A percentile compares a stretch with the other conserved stretches of the same genome.
Conservation (phyloP, 2,888 invertebrate genomes). For the Mayetiola destructor region DNA sequence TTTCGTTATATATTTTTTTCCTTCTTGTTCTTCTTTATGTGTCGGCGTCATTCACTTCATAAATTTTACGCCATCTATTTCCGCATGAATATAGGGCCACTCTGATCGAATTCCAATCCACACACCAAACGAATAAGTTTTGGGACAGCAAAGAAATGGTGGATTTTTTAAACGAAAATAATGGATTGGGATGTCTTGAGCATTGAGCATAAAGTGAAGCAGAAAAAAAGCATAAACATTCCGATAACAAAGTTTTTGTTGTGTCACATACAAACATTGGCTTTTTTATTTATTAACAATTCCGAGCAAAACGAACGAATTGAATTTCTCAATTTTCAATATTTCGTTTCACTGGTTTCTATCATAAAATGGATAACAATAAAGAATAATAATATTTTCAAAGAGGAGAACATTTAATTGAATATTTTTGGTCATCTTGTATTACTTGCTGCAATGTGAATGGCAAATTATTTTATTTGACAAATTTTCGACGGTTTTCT, state of each 20-base stretch:
- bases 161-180: not conserved
- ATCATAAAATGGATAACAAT: no score
- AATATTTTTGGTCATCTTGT: no score
- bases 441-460: no score
- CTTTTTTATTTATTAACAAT: conserved; percentile 2
- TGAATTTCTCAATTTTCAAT: no score
- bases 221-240: conserved; percentile 3
- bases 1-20: not conserved
- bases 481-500: no score
- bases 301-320: no score
- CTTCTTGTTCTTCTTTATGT: not conserved
- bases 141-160: no score
- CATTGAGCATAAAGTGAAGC: not conserved
- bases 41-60: not conserved
- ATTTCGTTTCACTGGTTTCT: no score
- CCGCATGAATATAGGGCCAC: conserved; percentile 3
- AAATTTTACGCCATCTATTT: conserved; percentile 12
- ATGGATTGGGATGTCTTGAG: not conserved
- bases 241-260: conserved; percentile 5
- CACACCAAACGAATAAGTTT: not conserved
- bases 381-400: no score
- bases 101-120: not conserved
- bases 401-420: no score
- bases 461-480: no score
- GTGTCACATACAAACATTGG: conserved; percentile 1